Percentiles rank a stretch among this genome's conserved stretches.
phyloP scores from a whole-genome alignment of 2,797 vertebrate species.

The Leucoraja ocellata region DNA sequence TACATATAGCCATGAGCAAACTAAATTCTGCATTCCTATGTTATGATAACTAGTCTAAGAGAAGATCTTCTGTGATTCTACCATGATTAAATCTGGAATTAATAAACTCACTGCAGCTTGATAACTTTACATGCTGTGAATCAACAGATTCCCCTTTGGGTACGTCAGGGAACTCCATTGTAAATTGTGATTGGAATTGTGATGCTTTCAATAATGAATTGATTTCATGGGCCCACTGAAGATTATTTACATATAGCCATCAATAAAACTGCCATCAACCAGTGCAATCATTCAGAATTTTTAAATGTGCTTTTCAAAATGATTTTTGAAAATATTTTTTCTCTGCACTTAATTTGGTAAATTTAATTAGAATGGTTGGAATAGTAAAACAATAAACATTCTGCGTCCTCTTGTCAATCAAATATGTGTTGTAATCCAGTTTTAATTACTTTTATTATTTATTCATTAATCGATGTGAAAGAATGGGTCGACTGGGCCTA shows the following conservation, averaged over 20 bases:
- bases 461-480: too few relatives aligned
- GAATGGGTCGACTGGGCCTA: too few relatives aligned
- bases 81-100: background rate
- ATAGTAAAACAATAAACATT: too few relatives aligned
- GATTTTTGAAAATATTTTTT: background rate
- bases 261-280: background rate
- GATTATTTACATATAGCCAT: background rate
- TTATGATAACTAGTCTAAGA: background rate
- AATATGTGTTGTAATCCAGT: too few relatives aligned
- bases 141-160: background rate
- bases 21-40: background rate
- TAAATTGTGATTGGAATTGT: background rate
- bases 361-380: too few relatives aligned
- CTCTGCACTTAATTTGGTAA: too few relatives aligned
- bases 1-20: background rate
- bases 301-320: background rate
- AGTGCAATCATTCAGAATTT: too few relatives aligned
- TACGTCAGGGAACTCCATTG: background rate
- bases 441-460: too few relatives aligned
- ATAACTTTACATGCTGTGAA: background rate
- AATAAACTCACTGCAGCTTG: background rate
- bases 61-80: background rate
- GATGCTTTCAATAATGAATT: background rate
- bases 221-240: background rate
- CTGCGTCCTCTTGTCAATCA: too few relatives aligned